Conservation (phyloP, 1,140 invertebrate genomes). For the Bombus turneri region DNA sequence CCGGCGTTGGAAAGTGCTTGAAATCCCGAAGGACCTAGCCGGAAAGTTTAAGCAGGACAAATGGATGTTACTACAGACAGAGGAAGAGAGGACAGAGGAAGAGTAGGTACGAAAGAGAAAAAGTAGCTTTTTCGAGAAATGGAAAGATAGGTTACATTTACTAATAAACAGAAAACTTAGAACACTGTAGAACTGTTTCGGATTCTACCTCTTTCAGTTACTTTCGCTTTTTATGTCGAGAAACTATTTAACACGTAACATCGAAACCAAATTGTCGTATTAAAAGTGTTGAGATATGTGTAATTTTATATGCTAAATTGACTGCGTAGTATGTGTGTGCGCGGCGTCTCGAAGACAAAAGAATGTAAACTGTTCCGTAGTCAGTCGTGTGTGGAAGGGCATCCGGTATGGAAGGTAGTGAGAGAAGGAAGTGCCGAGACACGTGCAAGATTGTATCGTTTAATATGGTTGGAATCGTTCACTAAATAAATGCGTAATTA, state of each 20-base stretch:
- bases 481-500: no score
- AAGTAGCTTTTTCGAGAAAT: conserved; percentile 11
- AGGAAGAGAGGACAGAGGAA: neutral
- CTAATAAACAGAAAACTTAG: conserved; percentile 24
- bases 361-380: no score
- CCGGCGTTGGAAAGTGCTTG: conserved; percentile 20
- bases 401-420: no score
- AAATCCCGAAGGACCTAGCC: conserved; percentile 27
- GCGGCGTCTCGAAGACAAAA: no score
- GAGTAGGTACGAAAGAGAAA: neutral
- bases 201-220: neutral
- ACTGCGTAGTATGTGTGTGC: no score
- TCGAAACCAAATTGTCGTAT: neutral
- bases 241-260: neutral
- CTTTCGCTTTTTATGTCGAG: neutral
- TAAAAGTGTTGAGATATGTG: no score
- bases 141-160: conserved; percentile 15
- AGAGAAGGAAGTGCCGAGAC: no score
- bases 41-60: conserved; percentile 43
- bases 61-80: conserved; percentile 7
- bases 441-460: no score
- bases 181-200: neutral
- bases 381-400: no score
- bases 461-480: no score
- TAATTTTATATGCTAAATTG: no score